A percentile compares a stretch with the other conserved stretches of the same genome.
Conservation (phyloP, 2,888 invertebrate genomes). For the Tachystola acroxantha region DNA sequence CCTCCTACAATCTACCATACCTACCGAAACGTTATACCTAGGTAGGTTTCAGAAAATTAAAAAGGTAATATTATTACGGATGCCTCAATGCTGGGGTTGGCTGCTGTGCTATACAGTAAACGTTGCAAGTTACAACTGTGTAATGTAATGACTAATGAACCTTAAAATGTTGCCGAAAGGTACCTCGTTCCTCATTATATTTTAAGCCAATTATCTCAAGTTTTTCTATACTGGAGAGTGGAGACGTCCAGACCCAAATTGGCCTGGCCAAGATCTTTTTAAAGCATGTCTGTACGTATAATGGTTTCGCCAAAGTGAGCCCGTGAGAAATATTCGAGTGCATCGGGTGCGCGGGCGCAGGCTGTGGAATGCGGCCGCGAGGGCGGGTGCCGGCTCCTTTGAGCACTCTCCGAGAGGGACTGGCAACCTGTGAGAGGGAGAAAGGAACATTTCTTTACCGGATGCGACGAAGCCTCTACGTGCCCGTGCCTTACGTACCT, state of each 20-base stretch:
- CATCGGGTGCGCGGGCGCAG: slow-evolving; percentile 54
- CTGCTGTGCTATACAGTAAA: too few species aligned
- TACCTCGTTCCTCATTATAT: slow-evolving; percentile 18
- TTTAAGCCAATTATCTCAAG: slow-evolving; percentile 29
- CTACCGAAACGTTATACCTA: too few species aligned
- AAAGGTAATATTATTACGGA: too few species aligned
- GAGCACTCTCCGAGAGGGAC: slow-evolving; percentile 61
- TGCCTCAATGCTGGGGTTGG: too few species aligned
- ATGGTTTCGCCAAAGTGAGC: slow-evolving; percentile 71
- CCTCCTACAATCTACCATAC: too few species aligned
- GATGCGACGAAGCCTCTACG: slow-evolving; percentile 37
- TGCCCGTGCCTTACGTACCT: neutral
- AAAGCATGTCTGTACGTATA: slow-evolving; percentile 34
- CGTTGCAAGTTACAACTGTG: too few species aligned
- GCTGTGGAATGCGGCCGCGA: slow-evolving; percentile 67
- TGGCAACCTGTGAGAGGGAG: slow-evolving; percentile 61
- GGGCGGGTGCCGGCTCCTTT: slow-evolving; percentile 74
- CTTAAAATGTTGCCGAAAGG: neutral
- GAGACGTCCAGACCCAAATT: slow-evolving; percentile 33
- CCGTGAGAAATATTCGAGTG: slow-evolving; percentile 76
- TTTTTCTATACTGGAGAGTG: slow-evolving; percentile 23
- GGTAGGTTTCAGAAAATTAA: too few species aligned
- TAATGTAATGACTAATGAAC: too few species aligned
- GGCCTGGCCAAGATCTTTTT: slow-evolving; percentile 33
- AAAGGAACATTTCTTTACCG: slow-evolving; percentile 55